A percentile compares a stretch with the other conserved stretches of the same genome.
Evolutionary conservation across 2,113 vertebrate species (phyloP).

Genomic region (Mus pahari): DNA sequence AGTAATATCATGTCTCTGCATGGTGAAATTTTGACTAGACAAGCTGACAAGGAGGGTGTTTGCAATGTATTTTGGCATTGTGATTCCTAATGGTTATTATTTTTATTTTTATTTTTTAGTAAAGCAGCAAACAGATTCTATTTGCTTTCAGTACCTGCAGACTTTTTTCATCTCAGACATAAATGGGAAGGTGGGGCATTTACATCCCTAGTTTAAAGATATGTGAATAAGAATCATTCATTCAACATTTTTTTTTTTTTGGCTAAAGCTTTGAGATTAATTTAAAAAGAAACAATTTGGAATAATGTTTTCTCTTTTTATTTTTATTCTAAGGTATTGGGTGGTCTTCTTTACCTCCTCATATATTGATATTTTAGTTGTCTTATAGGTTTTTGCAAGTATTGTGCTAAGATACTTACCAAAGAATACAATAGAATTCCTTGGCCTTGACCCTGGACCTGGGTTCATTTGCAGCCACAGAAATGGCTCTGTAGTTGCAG

Average conservation of each 20-base stretch:
- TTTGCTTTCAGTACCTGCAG: background rate
- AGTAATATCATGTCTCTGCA: background rate
- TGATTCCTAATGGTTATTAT: background rate
- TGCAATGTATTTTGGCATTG: background rate
- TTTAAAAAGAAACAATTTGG: background rate
- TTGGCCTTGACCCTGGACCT: background rate
- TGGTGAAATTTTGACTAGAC: background rate
- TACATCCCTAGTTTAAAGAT: slow-evolving; percentile 9
- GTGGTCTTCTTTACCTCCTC: background rate
- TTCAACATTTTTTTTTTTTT: slow-evolving; percentile 63
- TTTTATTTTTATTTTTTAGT: background rate
- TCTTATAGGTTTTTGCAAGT: background rate
- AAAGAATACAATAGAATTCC: background rate
- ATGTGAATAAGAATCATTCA: background rate
- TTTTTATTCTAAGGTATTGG: slow-evolving; percentile 8
- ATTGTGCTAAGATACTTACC: background rate
- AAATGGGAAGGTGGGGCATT: background rate
- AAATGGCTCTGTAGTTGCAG: slow-evolving; percentile 16
- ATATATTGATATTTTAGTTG: background rate
- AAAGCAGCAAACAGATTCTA: background rate
- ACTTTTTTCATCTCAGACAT: slow-evolving; percentile 16
- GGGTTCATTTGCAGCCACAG: slow-evolving; percentile 5
- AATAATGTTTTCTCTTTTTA: background rate
- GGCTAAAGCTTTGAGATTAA: background rate
- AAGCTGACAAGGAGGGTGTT: background rate